A percentile compares a stretch with the other conserved stretches of the same genome.
These are phyloP conservation scores for Arge pagana DNA, from an alignment of 2,888 invertebrate species.

Conservation along the genomic window DNA sequence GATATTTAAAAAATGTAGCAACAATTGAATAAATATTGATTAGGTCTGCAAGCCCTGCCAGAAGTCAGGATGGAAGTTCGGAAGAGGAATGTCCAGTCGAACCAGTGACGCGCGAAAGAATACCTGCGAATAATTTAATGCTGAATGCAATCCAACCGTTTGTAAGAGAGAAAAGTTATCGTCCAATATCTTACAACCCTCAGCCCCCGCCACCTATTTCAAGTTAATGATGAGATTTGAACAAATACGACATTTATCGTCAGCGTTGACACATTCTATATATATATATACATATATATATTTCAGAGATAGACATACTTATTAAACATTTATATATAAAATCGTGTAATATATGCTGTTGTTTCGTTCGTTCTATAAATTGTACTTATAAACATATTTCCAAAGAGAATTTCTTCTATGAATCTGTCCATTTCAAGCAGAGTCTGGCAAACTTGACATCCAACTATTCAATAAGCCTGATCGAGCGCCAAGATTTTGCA, in stretches of 20 bases:
- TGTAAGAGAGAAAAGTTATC: conserved; percentile 54
- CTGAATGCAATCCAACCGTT: conserved; percentile 53
- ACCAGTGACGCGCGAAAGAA: conserved; percentile 40
- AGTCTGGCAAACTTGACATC: too few species aligned
- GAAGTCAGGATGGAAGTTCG: conserved; percentile 42
- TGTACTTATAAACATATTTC: conserved; percentile 16
- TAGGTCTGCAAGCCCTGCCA: conserved; percentile 47
- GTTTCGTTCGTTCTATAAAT: conserved; percentile 16
- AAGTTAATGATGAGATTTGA: conserved; percentile 16
- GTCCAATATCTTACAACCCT: conserved; percentile 59
- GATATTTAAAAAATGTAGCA: conserved; percentile 8
- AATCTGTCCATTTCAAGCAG: too few species aligned
- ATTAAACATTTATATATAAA: conserved; percentile 17
- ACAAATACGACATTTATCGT: conserved; percentile 7
- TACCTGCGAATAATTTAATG: conserved; percentile 38
- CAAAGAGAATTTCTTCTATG: conserved; percentile 18
- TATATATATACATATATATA: too few species aligned
- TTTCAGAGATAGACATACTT: conserved; percentile 4
- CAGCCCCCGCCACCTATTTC: conserved; percentile 38
- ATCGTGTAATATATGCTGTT: conserved; percentile 16
- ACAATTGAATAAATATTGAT: conserved; percentile 38
- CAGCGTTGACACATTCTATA: conserved; percentile 3
- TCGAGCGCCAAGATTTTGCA: too few species aligned
- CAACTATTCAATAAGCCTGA: too few species aligned
- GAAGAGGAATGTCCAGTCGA: conserved; percentile 44